These are phyloP conservation scores for Apogon hyalosoma DNA, from an alignment of 2,797 vertebrate genomes.

Conservation along the genomic window DNA sequence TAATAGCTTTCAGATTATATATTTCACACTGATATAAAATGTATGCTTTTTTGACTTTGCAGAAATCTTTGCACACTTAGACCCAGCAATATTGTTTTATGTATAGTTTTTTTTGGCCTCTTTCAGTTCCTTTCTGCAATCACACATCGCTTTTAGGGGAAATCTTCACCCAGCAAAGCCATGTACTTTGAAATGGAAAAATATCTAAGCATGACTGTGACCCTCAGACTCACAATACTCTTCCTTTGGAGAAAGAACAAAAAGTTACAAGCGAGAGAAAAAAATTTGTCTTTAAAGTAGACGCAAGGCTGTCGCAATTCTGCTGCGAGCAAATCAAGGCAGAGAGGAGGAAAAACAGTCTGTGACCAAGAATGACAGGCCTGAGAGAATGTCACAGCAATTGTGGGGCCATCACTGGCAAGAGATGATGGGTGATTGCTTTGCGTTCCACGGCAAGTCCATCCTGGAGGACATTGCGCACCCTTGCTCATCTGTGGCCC, in stretches of 20 bases:
- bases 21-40: not conserved
- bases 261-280: constrained; percentile 39
- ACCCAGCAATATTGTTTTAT: not conserved
- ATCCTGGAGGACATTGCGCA: constrained; percentile 91
- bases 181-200: constrained; percentile 35
- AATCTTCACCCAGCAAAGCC: constrained; percentile 7
- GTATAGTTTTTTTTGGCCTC: not conserved
- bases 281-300: constrained; percentile 67
- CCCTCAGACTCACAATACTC: constrained; percentile 22
- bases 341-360: constrained; percentile 85
- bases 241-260: constrained; percentile 25
- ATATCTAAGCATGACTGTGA: constrained; percentile 16
- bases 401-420: constrained; percentile 98
- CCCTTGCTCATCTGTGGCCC: constrained; percentile 96
- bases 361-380: constrained; percentile 94
- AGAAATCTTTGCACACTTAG: not conserved
- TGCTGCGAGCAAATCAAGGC: constrained; percentile 85
- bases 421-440: constrained; percentile 99
- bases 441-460: constrained; percentile 95
- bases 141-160: constrained; percentile 11
- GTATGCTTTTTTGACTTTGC: not conserved
- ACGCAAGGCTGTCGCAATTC: constrained; percentile 86
- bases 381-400: constrained; percentile 99
- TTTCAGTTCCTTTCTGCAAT: not conserved
- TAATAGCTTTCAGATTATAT: not conserved